Evolutionary conservation across 2,113 vertebrate species (phyloP).

Genomic region (Otocyon megalotis): DNA sequence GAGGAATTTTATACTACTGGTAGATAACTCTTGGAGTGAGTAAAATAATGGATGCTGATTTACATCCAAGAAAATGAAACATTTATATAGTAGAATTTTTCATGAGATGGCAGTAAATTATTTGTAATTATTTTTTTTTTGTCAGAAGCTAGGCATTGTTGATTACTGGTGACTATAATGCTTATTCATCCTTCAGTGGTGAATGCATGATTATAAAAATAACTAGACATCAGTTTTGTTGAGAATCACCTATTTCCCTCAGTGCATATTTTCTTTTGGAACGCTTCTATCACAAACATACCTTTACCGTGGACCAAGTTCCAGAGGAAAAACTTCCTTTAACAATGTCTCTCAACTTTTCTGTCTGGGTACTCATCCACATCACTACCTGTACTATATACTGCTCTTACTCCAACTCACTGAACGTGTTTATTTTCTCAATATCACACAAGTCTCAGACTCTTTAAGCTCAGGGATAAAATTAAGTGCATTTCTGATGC

Average conservation of each 20-base stretch:
- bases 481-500: conserved; percentile 70
- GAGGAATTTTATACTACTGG: neutral
- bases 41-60: neutral
- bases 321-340: neutral
- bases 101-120: neutral
- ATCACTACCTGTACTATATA: neutral
- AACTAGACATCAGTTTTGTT: neutral
- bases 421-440: conserved; percentile 36
- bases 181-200: conserved; percentile 8
- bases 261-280: neutral
- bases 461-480: conserved; percentile 62
- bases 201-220: neutral
- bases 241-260: neutral
- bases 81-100: neutral
- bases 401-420: neutral
- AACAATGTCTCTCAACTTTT: neutral
- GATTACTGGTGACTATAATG: neutral
- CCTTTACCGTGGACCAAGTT: neutral
- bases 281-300: neutral
- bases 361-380: neutral
- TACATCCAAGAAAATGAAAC: conserved; percentile 18
- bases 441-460: conserved; percentile 27
- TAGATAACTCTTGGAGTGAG: neutral
- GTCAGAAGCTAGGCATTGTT: neutral
- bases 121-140: neutral